Evolutionary conservation across 2,797 vertebrate species (phyloP).

Genomic region (Melanotaenia trifasciata): DNA sequence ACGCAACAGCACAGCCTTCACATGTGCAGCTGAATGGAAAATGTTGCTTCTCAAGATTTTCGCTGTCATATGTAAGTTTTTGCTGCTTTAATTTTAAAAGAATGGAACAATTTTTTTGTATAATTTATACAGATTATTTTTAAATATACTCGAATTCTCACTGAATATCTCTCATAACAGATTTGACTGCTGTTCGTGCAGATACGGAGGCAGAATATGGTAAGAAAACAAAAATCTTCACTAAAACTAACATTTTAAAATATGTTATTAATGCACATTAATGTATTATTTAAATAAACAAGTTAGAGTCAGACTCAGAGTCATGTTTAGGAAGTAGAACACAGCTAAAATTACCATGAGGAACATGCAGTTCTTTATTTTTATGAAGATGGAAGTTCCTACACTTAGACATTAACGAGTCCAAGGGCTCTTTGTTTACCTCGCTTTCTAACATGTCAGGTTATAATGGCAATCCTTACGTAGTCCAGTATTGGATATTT

Average conservation of each 20-base stretch:
- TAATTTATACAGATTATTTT: conserved; percentile 2
- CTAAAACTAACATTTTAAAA: no score
- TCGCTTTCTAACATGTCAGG: neutral
- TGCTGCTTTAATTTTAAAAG: neutral
- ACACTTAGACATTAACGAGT: neutral
- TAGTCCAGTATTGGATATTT: neutral
- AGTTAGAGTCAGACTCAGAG: neutral
- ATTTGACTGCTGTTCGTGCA: conserved; percentile 45
- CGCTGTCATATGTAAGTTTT: conserved; percentile 67
- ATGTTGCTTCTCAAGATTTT: conserved; percentile 62
- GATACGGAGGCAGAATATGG: conserved; percentile 20
- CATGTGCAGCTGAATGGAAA: conserved; percentile 54
- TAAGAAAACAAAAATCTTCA: conserved; percentile 30
- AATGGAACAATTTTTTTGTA: no score
- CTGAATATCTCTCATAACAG: conserved; percentile 33
- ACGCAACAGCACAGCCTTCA: conserved; percentile 22
- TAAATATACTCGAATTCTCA: neutral
- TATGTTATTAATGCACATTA: neutral
- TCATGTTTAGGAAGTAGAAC: conserved; percentile 51
- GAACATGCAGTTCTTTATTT: conserved; percentile 61
- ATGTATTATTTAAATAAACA: neutral
- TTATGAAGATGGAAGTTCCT: conserved; percentile 43
- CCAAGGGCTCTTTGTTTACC: neutral
- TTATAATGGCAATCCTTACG: neutral
- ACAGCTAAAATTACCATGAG: conserved; percentile 28